Conservation (phyloP, 2,113 vertebrate genomes). For the Geococcyx californianus region DNA sequence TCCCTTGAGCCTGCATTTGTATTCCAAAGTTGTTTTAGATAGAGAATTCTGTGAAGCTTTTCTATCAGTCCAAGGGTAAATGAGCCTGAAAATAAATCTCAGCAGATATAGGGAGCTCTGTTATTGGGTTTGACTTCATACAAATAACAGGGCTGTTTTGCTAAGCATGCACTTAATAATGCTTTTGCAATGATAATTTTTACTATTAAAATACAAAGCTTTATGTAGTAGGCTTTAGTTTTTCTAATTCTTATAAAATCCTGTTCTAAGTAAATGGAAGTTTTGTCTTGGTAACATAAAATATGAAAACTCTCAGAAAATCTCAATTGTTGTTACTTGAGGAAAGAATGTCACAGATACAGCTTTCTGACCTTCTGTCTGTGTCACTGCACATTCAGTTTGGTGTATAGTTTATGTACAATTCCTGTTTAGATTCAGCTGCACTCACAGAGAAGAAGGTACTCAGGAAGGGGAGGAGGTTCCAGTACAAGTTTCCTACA, state of each 20-base stretch:
- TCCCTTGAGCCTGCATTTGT: constrained; percentile 35
- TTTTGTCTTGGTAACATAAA: neutral
- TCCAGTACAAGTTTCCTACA: neutral
- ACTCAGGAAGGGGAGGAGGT: neutral
- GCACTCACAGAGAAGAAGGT: neutral
- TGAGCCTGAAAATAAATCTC: constrained; percentile 70
- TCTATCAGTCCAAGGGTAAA: constrained; percentile 62
- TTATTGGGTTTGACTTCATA: neutral
- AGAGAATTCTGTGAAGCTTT: constrained; percentile 46
- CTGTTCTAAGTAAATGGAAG: neutral
- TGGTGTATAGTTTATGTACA: neutral
- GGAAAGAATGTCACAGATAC: neutral
- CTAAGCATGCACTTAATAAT: constrained; percentile 25
- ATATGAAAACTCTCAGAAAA: neutral
- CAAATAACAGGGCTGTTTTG: constrained; percentile 23
- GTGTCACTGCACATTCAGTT: neutral
- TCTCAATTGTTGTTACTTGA: neutral
- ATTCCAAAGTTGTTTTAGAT: constrained; percentile 51
- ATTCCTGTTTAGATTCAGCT: neutral
- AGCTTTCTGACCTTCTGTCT: neutral
- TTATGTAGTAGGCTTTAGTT: constrained; percentile 7
- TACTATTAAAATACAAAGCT: neutral
- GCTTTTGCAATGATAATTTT: constrained; percentile 12
- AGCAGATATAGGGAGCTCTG: constrained; percentile 28
- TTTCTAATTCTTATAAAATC: constrained; percentile 4